These are phyloP conservation scores for Thyatira batis DNA, from an alignment of 2,888 invertebrate genomes.

Conservation along the genomic window DNA sequence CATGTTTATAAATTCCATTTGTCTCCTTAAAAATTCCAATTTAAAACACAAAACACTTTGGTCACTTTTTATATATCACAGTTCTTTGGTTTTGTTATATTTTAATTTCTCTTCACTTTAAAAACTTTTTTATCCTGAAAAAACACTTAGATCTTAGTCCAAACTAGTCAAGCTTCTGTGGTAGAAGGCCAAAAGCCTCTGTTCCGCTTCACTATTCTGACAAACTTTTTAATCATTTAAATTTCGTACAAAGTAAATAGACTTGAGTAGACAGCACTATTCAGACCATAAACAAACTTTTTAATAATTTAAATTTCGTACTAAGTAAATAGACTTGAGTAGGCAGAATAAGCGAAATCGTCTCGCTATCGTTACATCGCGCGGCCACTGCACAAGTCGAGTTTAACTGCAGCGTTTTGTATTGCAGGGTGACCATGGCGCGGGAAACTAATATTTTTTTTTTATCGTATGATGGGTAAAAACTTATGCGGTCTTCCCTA, in stretches of 20 bases:
- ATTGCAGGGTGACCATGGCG: constrained; percentile 41
- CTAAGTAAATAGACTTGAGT: constrained; percentile 7
- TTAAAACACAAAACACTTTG: constrained; percentile 6
- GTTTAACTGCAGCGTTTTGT: constrained; percentile 50
- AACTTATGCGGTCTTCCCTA: no score
- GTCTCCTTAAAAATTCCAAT: constrained; percentile 2
- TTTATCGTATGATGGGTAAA: no score
- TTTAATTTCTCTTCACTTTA: constrained; percentile 10
- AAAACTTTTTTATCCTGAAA: neutral
- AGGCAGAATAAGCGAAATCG: constrained; percentile 22
- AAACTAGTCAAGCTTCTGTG: no score
- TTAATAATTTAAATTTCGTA: neutral
- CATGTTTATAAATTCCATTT: constrained; percentile 27
- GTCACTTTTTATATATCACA: constrained; percentile 16
- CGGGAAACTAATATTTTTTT: constrained; percentile 5
- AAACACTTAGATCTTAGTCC: no score
- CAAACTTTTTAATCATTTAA: no score
- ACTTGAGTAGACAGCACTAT: no score
- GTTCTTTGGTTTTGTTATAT: constrained; percentile 30
- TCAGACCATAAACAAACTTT: no score
- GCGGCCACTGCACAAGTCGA: constrained; percentile 17
- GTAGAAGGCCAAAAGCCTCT: no score
- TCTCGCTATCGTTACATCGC: constrained; percentile 30
- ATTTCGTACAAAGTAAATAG: no score
- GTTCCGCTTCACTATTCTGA: no score